Conservation (phyloP, 2,113 vertebrate genomes). For the Alethe castanea region DNA sequence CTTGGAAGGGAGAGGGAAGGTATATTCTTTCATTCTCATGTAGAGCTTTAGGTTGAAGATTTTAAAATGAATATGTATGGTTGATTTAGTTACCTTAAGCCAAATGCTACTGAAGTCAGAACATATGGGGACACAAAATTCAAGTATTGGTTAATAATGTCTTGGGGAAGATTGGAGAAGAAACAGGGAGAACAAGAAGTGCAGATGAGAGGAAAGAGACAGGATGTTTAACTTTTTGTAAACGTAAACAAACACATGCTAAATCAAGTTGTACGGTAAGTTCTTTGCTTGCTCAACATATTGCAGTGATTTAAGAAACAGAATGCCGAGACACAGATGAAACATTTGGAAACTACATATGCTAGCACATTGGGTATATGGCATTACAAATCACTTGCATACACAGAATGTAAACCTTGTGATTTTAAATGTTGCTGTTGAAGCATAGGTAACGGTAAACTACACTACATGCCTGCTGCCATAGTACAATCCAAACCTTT, state of each 20-base stretch:
- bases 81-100: neutral
- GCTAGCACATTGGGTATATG: neutral
- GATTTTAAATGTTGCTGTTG: slow-evolving; percentile 28
- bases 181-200: neutral
- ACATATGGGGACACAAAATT: neutral
- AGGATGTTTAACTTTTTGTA: slow-evolving; percentile 36
- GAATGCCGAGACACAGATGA: slow-evolving; percentile 26
- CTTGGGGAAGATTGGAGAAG: neutral
- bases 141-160: neutral
- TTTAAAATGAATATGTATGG: neutral
- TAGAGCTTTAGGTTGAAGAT: neutral
- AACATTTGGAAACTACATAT: slow-evolving; percentile 59
- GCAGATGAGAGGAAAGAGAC: neutral
- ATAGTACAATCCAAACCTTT: neutral
- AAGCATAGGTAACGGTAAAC: slow-evolving; percentile 8
- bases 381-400: neutral
- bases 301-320: slow-evolving; percentile 52
- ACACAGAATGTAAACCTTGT: neutral
- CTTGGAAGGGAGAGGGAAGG: neutral
- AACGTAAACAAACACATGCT: slow-evolving; percentile 12
- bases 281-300: slow-evolving; percentile 31
- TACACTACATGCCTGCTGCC: neutral
- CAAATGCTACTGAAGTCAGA: neutral
- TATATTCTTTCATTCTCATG: neutral
- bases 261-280: neutral